Evolutionary conservation across 2,888 invertebrate species (phyloP), one percentile per base, ranked within the genome.

Genomic region (Bombyx huttoni): DNA sequence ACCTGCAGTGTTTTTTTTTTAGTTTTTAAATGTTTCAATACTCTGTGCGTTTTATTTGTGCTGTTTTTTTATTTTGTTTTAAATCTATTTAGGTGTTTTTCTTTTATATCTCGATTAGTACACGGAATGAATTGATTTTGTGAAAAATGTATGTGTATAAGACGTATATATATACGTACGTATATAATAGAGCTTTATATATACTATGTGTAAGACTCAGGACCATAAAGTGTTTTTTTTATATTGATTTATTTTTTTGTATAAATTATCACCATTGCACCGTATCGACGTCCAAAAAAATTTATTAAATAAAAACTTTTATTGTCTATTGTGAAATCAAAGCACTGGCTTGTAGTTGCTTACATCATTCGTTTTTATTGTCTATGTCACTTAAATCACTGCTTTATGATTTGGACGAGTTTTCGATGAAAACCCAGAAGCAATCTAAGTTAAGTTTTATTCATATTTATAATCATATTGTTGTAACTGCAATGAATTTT

Each of bases 171-270:
- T n/a, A n/a, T n/a, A n/a, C n/a, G n/a, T 69, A 56, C 73, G 67
- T 72, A 68, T 78, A 76, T 78, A 78, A 78, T 78, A 76, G 76
- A 82, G 84, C 85, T 86, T 86, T 81, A 81, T 40, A 40, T 83
- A 83, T 78, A 81, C 73, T 82, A 75, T 79, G 65, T 73, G 70
- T 79, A 79, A 80, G 81, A 86, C 83, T 87, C 86, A 86, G 86
- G 87, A 87, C 86, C 87, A 85, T 84, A 80, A 67, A 67, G 63
- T 58, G 56, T 63, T 59, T 62, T 58, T 58, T 53, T 63, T 68
- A 66, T 61, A 52, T 63, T 58, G 56, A 64, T 53, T 63, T 66
- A 61, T 67, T 68, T 5, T n/a, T 73, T 77, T 78, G 73, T 81
- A 70, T 78, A 73, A 71, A 69, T 65, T 69, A 59, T 10, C 12